phyloP scores from a whole-genome alignment of 2,113 vertebrate species.

The Pholis gunnellus region DNA sequence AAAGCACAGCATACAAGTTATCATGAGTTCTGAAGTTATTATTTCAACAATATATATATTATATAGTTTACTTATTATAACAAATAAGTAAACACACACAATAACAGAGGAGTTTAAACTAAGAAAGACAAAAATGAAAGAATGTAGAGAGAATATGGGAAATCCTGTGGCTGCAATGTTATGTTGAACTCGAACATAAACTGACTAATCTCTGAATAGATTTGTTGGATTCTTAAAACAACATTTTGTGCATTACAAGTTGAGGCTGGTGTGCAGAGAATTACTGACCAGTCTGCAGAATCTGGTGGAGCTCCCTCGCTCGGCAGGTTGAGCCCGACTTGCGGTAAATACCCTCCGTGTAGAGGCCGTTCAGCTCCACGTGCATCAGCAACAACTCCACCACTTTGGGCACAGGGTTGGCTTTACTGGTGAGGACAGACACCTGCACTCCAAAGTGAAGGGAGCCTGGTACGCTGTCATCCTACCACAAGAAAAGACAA shows the following conservation, averaged over 20 bases:
- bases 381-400: slow-evolving; percentile 92
- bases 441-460: slow-evolving; percentile 92
- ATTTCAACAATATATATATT: no score
- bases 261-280: background rate
- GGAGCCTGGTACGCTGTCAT: slow-evolving; percentile 71
- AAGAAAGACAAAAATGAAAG: background rate
- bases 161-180: background rate
- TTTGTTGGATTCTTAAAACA: background rate
- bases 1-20: background rate
- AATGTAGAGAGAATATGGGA: background rate
- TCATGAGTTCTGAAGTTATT: background rate
- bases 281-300: slow-evolving; percentile 87
- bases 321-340: slow-evolving; percentile 93
- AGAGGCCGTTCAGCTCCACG: slow-evolving; percentile 94
- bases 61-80: no score
- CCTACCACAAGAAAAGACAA: slow-evolving; percentile 60
- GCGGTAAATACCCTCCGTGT: slow-evolving; percentile 97
- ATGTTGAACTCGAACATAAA: background rate
- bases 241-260: background rate
- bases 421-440: slow-evolving; percentile 85
- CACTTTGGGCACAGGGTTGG: slow-evolving; percentile 88
- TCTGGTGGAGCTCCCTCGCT: slow-evolving; percentile 91
- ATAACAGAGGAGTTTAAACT: background rate
- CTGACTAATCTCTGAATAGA: background rate
- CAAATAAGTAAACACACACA: background rate